Percentiles rank a stretch among this genome's conserved stretches.
Conservation (phyloP, 2,797 vertebrate genomes). For the Onychomys leucogaster region DNA sequence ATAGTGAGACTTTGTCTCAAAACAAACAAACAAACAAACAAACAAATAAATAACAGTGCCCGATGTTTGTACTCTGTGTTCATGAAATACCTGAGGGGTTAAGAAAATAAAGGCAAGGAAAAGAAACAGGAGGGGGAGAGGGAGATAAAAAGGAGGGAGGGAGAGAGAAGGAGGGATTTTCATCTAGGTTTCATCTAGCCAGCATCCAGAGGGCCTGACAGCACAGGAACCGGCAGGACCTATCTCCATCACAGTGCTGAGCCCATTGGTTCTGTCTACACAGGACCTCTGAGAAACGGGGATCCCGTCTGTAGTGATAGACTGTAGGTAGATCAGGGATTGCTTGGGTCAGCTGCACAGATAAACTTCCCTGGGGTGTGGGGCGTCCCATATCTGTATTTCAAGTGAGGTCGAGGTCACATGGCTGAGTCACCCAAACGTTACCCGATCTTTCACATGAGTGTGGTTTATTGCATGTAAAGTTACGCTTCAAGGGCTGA, state of each 20-base stretch:
- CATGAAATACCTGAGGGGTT: not conserved
- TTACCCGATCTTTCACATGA: not conserved
- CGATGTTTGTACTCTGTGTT: not conserved
- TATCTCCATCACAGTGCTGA: no score
- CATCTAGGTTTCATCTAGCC: not conserved
- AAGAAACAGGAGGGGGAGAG: not conserved
- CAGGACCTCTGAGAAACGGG: not conserved
- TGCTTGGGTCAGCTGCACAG: not conserved
- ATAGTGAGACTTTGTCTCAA: not conserved
- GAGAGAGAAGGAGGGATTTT: not conserved
- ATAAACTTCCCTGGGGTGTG: not conserved
- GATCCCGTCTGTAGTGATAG: not conserved
- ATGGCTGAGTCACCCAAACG: not conserved
- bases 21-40: not conserved
- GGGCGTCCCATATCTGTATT: not conserved
- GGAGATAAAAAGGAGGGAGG: no score
- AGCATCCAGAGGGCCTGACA: not conserved
- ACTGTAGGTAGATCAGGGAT: not conserved
- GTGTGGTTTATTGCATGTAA: not conserved
- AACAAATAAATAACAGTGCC: not conserved
- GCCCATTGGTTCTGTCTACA: not conserved
- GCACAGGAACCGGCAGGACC: not conserved
- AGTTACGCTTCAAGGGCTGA: not conserved
- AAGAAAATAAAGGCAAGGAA: not conserved
- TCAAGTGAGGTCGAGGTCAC: not conserved